These are phyloP conservation scores for Tetragonula clypearis DNA, from an alignment of 1,140 invertebrate genomes.

Conservation along the genomic window DNA sequence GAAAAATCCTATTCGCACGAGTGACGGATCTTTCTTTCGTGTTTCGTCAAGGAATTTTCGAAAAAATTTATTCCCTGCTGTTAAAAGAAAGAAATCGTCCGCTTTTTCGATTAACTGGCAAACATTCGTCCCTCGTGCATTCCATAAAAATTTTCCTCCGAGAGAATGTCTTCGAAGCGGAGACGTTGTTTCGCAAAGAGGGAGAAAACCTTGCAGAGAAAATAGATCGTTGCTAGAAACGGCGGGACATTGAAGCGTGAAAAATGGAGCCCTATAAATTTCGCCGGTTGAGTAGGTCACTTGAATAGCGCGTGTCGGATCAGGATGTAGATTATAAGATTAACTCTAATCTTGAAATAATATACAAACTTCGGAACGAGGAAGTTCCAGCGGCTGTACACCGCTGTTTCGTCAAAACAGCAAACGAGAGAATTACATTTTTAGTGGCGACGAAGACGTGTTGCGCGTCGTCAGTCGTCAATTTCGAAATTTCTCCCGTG, in stretches of 20 bases:
- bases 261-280: slow-evolving; percentile 59
- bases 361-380: slow-evolving; percentile 53
- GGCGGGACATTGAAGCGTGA: slow-evolving; percentile 49
- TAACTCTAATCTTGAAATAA: slow-evolving; percentile 68
- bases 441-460: slow-evolving; percentile 5
- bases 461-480: not conserved
- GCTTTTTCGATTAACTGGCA: too few relatives aligned
- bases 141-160: not conserved
- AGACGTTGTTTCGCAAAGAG: not conserved
- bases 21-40: too few relatives aligned
- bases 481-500: slow-evolving; percentile 8
- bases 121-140: not conserved
- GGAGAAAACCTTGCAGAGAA: too few relatives aligned
- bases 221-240: not conserved
- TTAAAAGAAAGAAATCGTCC: too few relatives aligned
- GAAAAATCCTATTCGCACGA: too few relatives aligned
- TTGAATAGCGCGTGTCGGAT: slow-evolving; percentile 49
- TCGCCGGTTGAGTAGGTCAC: slow-evolving; percentile 46
- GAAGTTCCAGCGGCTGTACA: slow-evolving; percentile 37
- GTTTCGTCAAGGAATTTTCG: too few relatives aligned
- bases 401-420: slow-evolving; percentile 46
- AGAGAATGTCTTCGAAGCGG: not conserved
- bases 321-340: slow-evolving; percentile 63
- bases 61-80: too few relatives aligned
- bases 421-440: slow-evolving; percentile 26